phyloP scores from a whole-genome alignment of 2,797 vertebrate genomes.

The Valencia hispanica region DNA sequence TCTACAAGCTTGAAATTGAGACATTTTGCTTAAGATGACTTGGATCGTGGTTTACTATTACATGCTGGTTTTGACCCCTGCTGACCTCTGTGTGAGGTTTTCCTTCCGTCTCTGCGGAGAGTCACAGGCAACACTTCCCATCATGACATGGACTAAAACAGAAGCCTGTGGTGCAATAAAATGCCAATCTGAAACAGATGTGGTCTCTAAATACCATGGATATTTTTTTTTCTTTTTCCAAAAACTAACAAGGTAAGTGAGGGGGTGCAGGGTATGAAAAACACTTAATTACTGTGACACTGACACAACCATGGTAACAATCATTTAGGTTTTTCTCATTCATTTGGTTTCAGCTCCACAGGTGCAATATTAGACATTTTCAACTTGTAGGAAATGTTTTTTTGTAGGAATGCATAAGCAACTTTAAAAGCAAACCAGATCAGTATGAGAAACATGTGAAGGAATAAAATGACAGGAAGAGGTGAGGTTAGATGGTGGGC shows the following conservation, averaged over 20 bases:
- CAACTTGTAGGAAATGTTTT: background rate
- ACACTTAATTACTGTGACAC: conserved; percentile 5
- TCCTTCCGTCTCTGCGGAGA: conserved; percentile 38
- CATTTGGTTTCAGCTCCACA: conserved; percentile 32
- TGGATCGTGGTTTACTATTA: conserved; percentile 39
- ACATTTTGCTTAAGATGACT: conserved; percentile 18
- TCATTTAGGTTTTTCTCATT: conserved; percentile 32
- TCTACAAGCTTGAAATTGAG: conserved; percentile 33
- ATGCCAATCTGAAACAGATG: conserved; percentile 74
- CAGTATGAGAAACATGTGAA: conserved; percentile 26
- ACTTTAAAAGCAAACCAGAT: conserved; percentile 16
- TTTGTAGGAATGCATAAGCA: background rate
- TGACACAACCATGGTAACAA: too few relatives aligned
- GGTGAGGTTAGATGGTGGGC: conserved; percentile 44
- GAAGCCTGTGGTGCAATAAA: conserved; percentile 65
- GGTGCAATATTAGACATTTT: background rate
- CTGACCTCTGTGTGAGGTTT: conserved; percentile 48
- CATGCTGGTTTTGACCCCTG: conserved; percentile 46
- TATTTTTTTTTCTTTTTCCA: conserved; percentile 2
- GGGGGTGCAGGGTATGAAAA: conserved; percentile 30
- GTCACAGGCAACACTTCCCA: conserved; percentile 54
- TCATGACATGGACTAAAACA: conserved; percentile 67
- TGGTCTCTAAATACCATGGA: conserved; percentile 41
- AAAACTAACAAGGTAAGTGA: conserved; percentile 42
- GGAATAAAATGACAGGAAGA: conserved; percentile 55